Evolutionary conservation across 2,113 vertebrate genomes (phyloP).

Genomic region (Corythoichthys haematopterus): DNA sequence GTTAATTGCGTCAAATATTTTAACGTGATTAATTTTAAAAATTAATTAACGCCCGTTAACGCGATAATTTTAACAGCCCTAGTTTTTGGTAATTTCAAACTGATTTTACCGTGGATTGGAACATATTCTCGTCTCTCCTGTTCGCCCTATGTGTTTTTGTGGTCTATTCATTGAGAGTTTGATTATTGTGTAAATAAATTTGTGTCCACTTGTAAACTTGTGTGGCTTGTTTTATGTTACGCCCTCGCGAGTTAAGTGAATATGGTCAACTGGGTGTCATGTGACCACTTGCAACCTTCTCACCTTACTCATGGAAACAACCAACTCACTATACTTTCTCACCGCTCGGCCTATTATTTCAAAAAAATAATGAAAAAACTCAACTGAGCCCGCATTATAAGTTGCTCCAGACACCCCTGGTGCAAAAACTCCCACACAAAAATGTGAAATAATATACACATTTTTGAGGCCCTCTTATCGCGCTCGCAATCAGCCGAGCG

Average conservation of each 20-base stretch:
- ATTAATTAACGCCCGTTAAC: too few relatives aligned
- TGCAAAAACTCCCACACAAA: conserved; percentile 4
- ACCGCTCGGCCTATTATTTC: background rate
- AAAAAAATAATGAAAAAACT: background rate
- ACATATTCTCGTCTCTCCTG: too few relatives aligned
- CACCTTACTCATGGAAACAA: conserved; percentile 5
- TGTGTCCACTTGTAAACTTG: too few relatives aligned
- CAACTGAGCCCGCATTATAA: conserved; percentile 1
- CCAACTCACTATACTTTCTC: background rate
- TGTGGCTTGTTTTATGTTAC: too few relatives aligned
- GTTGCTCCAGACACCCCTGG: background rate
- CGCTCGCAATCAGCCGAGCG: conserved; percentile 27
- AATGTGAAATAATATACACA: conserved; percentile 17
- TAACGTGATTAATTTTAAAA: too few relatives aligned
- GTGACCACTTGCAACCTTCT: conserved; percentile 2
- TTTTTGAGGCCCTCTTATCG: conserved; percentile 28
- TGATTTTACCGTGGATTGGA: too few relatives aligned
- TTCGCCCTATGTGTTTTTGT: too few relatives aligned
- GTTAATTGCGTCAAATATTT: too few relatives aligned
- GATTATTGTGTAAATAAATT: too few relatives aligned
- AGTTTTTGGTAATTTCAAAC: too few relatives aligned
- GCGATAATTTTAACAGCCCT: too few relatives aligned
- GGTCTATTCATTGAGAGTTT: too few relatives aligned
- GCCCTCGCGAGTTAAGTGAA: background rate
- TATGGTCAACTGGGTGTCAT: background rate